A percentile compares a stretch with the other conserved stretches of the same genome.
These are phyloP conservation scores for Epinephelus malabaricus DNA, from an alignment of 2,797 vertebrate genomes.

Conservation along the genomic window DNA sequence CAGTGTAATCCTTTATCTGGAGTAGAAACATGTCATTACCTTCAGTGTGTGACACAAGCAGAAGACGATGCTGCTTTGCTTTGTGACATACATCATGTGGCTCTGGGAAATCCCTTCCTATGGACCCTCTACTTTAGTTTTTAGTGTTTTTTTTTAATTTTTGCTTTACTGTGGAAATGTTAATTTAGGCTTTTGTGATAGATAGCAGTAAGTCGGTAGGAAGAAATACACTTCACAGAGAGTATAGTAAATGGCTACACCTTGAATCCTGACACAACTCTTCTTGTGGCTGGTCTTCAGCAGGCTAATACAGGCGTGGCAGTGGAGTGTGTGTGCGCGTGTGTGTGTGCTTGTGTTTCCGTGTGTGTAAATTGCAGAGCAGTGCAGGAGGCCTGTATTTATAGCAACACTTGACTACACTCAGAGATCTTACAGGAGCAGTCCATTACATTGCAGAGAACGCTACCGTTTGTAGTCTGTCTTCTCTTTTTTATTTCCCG, in stretches of 20 bases:
- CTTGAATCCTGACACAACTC: conserved; percentile 22
- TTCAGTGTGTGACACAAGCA: conserved; percentile 9
- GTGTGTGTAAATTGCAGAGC: conserved; percentile 74
- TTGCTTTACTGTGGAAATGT: background rate
- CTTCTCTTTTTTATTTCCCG: conserved; percentile 17
- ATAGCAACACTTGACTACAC: conserved; percentile 84
- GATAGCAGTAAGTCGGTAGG: background rate
- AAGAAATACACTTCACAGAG: conserved; percentile 3
- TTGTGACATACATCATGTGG: background rate
- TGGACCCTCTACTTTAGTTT: conserved; percentile 4
- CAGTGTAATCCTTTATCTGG: conserved; percentile 22
- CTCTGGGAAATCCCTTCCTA: conserved; percentile 12
- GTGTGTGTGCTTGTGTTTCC: conserved; percentile 34
- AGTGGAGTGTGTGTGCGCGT: conserved; percentile 36
- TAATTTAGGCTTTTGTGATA: background rate
- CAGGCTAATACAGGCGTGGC: conserved; percentile 67
- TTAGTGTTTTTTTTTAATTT: background rate
- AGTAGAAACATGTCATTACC: conserved; percentile 43
- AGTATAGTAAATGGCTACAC: conserved; percentile 26
- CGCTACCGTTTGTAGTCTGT: conserved; percentile 14
- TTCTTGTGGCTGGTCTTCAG: conserved; percentile 45
- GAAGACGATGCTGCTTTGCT: background rate
- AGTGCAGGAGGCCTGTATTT: conserved; percentile 81
- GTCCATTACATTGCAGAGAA: conserved; percentile 46
- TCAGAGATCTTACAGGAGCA: conserved; percentile 70